Percentiles rank a stretch among this genome's conserved stretches.
Evolutionary conservation across 37 sponge, comb jelly and placozoan genomes (phyloP).

Genomic region (Theonella swinhoei): DNA sequence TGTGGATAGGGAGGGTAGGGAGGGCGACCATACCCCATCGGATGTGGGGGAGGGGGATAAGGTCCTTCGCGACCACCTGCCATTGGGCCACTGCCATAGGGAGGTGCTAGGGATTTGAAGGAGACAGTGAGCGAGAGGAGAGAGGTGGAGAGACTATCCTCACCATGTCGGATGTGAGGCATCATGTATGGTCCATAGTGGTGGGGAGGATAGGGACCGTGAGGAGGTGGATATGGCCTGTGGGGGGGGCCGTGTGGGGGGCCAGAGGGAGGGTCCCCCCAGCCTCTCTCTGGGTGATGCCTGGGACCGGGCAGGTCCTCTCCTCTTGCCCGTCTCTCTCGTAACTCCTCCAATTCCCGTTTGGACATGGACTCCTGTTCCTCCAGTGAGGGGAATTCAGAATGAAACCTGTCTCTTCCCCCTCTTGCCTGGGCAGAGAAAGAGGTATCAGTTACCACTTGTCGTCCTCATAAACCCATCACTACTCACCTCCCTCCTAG

Average conservation of each 20-base stretch:
- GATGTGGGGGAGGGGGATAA: conserved; percentile 10
- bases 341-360: conserved; percentile 54
- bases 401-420: conserved; percentile 17
- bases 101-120: background rate
- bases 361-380: conserved; percentile 58
- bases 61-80: background rate
- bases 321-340: conserved; percentile 22
- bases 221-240: background rate
- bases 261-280: background rate
- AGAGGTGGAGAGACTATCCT: too few species aligned
- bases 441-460: background rate
- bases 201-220: background rate
- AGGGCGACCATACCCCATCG: background rate
- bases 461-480: background rate
- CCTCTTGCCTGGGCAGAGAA: background rate
- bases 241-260: conserved; percentile 17
- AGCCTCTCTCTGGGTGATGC: background rate
- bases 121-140: too few species aligned
- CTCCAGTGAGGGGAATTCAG: conserved; percentile 70
- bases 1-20: background rate
- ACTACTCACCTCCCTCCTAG: background rate
- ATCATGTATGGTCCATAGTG: background rate
- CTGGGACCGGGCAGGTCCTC: background rate
- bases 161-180: background rate
- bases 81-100: background rate